Percentiles rank a stretch among this genome's conserved stretches.
Conservation (phyloP, 2,797 vertebrate species). For the Anguilla marmorata region DNA sequence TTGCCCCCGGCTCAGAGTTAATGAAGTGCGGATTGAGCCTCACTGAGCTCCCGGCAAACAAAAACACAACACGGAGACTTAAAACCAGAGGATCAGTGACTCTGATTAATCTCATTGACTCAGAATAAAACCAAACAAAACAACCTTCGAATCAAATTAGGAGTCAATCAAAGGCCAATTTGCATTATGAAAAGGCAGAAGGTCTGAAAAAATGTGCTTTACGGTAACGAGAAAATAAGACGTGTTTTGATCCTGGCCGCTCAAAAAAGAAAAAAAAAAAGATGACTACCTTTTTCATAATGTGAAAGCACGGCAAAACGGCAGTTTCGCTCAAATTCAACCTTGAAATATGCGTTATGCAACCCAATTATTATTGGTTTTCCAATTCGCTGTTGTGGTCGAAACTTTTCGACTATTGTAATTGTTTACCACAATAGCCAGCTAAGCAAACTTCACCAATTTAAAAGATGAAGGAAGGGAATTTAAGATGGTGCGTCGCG, state of each 20-base stretch:
- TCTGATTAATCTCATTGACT: conserved; percentile 96
- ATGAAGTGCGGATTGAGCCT: conserved; percentile 98
- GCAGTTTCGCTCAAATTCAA: background rate
- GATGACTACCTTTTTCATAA: background rate
- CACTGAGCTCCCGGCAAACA: conserved; percentile 88
- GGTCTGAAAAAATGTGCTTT: conserved; percentile 19
- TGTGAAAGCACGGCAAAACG: background rate
- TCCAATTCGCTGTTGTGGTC: background rate
- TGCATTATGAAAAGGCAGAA: conserved; percentile 64
- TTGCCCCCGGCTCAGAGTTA: conserved; percentile 91
- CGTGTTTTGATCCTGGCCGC: conserved; percentile 27
- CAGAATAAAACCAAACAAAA: conserved; percentile 90
- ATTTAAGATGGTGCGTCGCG: background rate
- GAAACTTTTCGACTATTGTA: background rate
- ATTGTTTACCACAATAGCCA: background rate
- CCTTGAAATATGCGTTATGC: background rate
- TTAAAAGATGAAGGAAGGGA: background rate
- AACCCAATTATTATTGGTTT: background rate
- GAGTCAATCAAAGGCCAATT: conserved; percentile 93
- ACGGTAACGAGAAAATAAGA: conserved; percentile 4
- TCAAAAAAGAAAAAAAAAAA: conserved; percentile 10
- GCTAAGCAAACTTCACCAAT: background rate
- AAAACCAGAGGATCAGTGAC: conserved; percentile 94
- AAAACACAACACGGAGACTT: conserved; percentile 86
- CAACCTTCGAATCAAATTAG: conserved; percentile 94